A percentile compares a stretch with the other conserved stretches of the same genome.
Evolutionary conservation across 2,888 invertebrate species (phyloP).

Genomic region (Trichogramma evanescens): DNA sequence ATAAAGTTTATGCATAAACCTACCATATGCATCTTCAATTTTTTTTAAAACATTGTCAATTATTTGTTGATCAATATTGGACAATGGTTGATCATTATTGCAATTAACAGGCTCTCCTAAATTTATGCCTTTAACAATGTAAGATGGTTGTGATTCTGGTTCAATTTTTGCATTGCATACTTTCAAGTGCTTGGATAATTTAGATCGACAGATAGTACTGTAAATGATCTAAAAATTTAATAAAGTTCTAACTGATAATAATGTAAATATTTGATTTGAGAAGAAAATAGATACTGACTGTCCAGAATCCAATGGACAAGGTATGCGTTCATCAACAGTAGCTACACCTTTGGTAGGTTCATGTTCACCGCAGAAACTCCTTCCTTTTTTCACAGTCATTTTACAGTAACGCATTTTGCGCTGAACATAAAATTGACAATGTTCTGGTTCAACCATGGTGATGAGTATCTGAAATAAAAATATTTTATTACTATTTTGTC

Average conservation of each 20-base stretch:
- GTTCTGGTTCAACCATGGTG: conserved; percentile 15
- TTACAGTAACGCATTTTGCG: conserved; percentile 70
- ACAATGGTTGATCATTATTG: conserved; percentile 30
- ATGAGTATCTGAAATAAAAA: background rate
- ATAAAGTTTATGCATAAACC: conserved; percentile 3
- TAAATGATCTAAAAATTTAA: conserved; percentile 34
- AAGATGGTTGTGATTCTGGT: conserved; percentile 50
- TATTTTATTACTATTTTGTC: too few species aligned
- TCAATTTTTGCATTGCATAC: conserved; percentile 63
- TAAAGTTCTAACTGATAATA: conserved; percentile 11
- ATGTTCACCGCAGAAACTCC: conserved; percentile 66
- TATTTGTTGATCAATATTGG: conserved; percentile 29
- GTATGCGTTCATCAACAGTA: conserved; percentile 48
- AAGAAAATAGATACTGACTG: conserved; percentile 53
- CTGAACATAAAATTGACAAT: conserved; percentile 52
- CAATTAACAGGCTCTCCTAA: conserved; percentile 32
- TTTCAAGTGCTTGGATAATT: conserved; percentile 61
- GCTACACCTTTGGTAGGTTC: conserved; percentile 9
- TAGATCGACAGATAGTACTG: conserved; percentile 63
- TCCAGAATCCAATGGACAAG: conserved; percentile 67
- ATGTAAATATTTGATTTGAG: conserved; percentile 1
- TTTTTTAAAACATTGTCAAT: conserved; percentile 34
- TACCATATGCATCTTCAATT: conserved; percentile 38
- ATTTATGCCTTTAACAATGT: conserved; percentile 53
- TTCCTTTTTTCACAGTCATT: conserved; percentile 65